Conservation (phyloP, 2,113 vertebrate species). For the Casuarius casuarius region DNA sequence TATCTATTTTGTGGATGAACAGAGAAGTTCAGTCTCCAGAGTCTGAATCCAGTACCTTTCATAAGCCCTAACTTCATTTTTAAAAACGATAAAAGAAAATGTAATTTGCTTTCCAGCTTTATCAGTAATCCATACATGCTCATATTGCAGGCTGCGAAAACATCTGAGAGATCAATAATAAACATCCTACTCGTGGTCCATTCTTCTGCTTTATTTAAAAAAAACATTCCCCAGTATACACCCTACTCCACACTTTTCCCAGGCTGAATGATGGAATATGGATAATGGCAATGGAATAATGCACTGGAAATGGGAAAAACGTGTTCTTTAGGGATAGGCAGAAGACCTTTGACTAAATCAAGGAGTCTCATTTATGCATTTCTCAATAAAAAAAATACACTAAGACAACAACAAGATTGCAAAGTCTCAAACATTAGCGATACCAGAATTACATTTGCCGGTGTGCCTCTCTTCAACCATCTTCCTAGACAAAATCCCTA, state of each 20-base stretch:
- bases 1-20: conserved; percentile 60
- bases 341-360: neutral
- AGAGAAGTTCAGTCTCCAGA: conserved; percentile 51
- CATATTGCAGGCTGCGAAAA: conserved; percentile 48
- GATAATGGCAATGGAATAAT: neutral
- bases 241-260: neutral
- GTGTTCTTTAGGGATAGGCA: neutral
- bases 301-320: neutral
- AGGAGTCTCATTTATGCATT: neutral
- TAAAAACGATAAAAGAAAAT: conserved; percentile 65
- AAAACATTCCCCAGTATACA: neutral
- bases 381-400: neutral
- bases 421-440: neutral
- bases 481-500: neutral
- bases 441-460: neutral
- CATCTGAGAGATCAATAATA: conserved; percentile 56
- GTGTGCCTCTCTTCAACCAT: fast-evolving
- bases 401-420: neutral
- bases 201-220: conserved; percentile 31
- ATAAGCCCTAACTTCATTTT: conserved; percentile 69
- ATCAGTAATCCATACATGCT: conserved; percentile 63
- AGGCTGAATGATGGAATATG: neutral
- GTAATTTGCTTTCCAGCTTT: conserved; percentile 61
- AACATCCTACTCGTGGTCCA: neutral
- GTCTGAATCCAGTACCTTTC: conserved; percentile 54